phyloP scores from a whole-genome alignment of 2,797 vertebrate species.

The Knipowitschia caucasica region DNA sequence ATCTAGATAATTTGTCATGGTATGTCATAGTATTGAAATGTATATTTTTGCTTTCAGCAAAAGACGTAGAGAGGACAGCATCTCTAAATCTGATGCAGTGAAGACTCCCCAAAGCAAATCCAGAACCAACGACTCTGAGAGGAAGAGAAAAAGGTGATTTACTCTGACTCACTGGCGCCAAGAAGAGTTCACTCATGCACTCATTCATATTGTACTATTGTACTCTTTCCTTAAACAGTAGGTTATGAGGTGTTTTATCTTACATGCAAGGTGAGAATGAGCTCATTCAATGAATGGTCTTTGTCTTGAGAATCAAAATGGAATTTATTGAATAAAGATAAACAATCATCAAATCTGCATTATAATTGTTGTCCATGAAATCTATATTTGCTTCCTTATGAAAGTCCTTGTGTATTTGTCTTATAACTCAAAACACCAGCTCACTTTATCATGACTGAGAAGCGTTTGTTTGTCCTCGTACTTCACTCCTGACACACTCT shows the following conservation, averaged over 20 bases:
- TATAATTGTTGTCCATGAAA: too few relatives aligned
- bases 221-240: too few relatives aligned
- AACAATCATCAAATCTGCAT: too few relatives aligned
- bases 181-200: background rate
- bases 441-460: constrained; percentile 50
- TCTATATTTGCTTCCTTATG: too few relatives aligned
- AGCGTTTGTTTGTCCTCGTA: constrained; percentile 35
- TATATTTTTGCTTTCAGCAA: constrained; percentile 67
- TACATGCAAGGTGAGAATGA: too few relatives aligned
- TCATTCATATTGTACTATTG: too few relatives aligned
- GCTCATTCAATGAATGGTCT: too few relatives aligned
- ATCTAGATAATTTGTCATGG: too few relatives aligned
- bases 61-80: constrained; percentile 87
- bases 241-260: too few relatives aligned
- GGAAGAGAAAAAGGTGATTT: constrained; percentile 95
- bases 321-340: too few relatives aligned
- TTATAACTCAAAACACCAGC: background rate
- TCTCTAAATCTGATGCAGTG: constrained; percentile 79
- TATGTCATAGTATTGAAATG: background rate
- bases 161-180: background rate
- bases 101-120: constrained; percentile 89
- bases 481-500: constrained; percentile 44
- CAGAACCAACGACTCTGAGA: constrained; percentile 88
- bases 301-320: too few relatives aligned
- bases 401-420: too few relatives aligned